Conservation (phyloP, 2,113 vertebrate genomes). For the Bombycilla garrulus region DNA sequence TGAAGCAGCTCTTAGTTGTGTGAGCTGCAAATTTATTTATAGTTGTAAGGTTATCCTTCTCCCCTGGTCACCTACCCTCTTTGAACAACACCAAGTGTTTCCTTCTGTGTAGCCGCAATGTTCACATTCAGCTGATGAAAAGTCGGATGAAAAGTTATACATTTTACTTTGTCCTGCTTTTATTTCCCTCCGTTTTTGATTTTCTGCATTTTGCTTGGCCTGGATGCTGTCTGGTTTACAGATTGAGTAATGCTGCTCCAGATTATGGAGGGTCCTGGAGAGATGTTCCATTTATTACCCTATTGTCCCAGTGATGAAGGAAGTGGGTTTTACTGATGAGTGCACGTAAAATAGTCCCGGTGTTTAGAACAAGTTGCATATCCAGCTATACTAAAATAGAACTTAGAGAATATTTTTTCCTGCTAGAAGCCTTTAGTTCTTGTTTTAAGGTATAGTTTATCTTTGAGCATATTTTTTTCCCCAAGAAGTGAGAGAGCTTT, state of each 20-base stretch:
- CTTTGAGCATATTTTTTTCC: background rate
- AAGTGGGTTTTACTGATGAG: conserved; percentile 4
- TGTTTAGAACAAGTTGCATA: background rate
- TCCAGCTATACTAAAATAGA: background rate
- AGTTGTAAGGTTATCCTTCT: background rate
- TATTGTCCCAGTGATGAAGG: conserved; percentile 6
- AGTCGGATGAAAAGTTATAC: background rate
- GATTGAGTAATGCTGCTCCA: background rate
- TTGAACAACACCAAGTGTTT: background rate
- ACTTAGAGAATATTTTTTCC: background rate
- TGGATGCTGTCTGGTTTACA: background rate
- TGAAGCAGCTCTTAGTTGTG: background rate
- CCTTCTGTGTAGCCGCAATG: background rate
- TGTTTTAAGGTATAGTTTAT: background rate
- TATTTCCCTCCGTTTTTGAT: background rate
- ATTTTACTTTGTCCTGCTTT: background rate
- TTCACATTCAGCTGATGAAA: background rate
- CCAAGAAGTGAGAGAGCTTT: background rate
- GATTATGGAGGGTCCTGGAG: background rate
- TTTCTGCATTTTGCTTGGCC: background rate
- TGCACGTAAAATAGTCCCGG: background rate
- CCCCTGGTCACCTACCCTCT: background rate
- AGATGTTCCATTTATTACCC: background rate
- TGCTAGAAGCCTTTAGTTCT: background rate
- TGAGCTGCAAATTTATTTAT: background rate